phyloP scores from a whole-genome alignment of 2,888 invertebrate genomes.

The Himalopsyche kuldschensis region DNA sequence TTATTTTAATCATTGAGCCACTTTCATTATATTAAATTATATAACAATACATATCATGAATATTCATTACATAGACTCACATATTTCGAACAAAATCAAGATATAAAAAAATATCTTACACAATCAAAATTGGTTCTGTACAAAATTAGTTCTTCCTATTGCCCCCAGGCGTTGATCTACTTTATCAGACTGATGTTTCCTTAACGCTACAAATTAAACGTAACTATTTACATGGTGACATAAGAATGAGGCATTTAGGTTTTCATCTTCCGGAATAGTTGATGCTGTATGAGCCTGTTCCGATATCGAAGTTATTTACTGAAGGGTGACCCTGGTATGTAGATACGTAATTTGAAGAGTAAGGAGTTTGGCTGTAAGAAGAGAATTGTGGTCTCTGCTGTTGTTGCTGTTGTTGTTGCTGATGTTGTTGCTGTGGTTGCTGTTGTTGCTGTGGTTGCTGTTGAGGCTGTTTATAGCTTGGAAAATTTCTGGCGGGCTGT shows the following conservation, averaged over 20 bases:
- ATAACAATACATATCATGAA: neutral
- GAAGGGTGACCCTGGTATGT: conserved; percentile 70
- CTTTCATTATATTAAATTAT: neutral
- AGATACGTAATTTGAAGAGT: conserved; percentile 12
- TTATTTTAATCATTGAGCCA: conserved; percentile 9
- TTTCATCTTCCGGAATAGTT: conserved; percentile 33
- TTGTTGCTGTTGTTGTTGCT: conserved; percentile 46
- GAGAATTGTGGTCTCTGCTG: conserved; percentile 40
- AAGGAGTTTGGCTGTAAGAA: conserved; percentile 41
- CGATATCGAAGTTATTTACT: conserved; percentile 69
- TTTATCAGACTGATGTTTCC: neutral
- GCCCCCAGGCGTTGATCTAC: neutral
- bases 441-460: conserved; percentile 47
- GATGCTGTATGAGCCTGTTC: conserved; percentile 76
- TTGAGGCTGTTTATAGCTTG: conserved; percentile 40
- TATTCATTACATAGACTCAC: neutral
- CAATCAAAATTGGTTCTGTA: neutral
- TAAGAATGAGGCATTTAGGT: neutral
- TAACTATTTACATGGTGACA: conserved; percentile 27
- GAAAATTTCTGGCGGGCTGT: conserved; percentile 28
- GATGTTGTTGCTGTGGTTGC: conserved; percentile 47
- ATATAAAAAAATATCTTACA: neutral
- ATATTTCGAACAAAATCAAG: neutral
- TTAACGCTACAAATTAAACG: conserved; percentile 16
- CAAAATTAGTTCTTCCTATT: neutral